Percentiles rank a stretch among this genome's conserved stretches.
Evolutionary conservation across 2,113 vertebrate species (phyloP).

Genomic region (Vulpes vulpes): DNA sequence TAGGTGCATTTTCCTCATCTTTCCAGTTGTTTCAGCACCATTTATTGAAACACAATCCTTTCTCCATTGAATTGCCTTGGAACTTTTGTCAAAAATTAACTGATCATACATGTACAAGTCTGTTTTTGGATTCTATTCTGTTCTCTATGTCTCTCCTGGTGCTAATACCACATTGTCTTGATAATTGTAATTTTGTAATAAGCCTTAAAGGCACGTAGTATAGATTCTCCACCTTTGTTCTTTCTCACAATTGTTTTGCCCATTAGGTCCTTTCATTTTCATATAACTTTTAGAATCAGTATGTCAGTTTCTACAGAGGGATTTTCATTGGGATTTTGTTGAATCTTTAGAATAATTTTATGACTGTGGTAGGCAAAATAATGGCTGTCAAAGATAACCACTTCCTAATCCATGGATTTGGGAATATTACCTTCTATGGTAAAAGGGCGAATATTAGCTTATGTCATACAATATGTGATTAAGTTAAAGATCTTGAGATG

Average conservation of each 20-base stretch:
- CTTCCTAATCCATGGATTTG: not conserved
- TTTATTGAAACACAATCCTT: slow-evolving; percentile 1
- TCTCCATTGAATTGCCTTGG: not conserved
- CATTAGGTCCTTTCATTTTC: slow-evolving; percentile 2
- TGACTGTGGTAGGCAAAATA: not conserved
- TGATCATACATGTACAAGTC: not conserved
- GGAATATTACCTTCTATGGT: not conserved
- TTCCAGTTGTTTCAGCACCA: not conserved
- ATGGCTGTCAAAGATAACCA: not conserved
- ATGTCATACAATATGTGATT: not conserved
- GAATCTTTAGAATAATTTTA: not conserved
- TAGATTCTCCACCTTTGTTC: not conserved
- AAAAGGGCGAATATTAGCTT: not conserved
- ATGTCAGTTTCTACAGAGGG: not conserved
- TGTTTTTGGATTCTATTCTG: not conserved
- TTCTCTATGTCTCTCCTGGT: not conserved
- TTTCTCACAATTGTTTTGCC: not conserved
- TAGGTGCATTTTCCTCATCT: not conserved
- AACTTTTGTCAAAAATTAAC: not conserved
- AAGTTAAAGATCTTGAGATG: slow-evolving; percentile 1
- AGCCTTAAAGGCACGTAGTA: not conserved
- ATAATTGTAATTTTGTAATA: not conserved
- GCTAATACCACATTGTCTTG: not conserved
- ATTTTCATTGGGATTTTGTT: not conserved
- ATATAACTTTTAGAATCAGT: not conserved